Base-by-base conservation (phyloP, 1,140 invertebrate genomes). In the Drosophila biarmipes region DNA sequence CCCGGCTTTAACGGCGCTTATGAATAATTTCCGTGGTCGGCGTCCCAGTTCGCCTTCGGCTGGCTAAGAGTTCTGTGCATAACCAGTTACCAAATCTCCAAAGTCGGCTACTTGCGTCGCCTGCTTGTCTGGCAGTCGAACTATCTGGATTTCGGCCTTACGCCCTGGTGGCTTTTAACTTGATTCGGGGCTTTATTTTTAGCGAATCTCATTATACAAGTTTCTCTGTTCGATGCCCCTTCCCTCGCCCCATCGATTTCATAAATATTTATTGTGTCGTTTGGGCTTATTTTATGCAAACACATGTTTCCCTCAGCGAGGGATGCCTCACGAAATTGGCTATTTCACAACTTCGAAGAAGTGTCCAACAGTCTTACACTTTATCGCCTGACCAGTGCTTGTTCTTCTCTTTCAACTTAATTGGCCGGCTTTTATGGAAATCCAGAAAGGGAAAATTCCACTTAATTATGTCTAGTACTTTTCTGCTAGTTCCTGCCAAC, bases 201-300 rank as follows among this genome's bases (percentile, higher is more conserved):
- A 71, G 67, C 63, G 46, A 71, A 71, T 71, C 64, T 56, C 35
- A 69, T 69, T 71, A 56, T 69, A 71, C 67, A 69, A 56, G 67
- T 57, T 55, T 69, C 31, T 35, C 42, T 31, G 14, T 10, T 17
- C 14, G 7, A 11, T 11, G 11, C 29, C 43, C 56, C 12, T 12
- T 24, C 24, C 10, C 27, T 49, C 21, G n/a, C 49, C 59, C 45
- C 11, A 43, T 67, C 31, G 68, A 78, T 73, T 64, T 61, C 62
- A 81, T 81, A 82, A 81, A 81, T 81, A 81, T 81, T 81, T 82
- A 81, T 78, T 69, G 48, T 48, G 54, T 21, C 46, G 24, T 37
- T 67, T 76, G 61, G 81, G 64, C 55, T 68, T 73, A 55, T 80
- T 77, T 85, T 66, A 80, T 80, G 62, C 72, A 57, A 46, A 69